Conservation (phyloP, 2,797 vertebrate species). For the Gobio occitaniae region DNA sequence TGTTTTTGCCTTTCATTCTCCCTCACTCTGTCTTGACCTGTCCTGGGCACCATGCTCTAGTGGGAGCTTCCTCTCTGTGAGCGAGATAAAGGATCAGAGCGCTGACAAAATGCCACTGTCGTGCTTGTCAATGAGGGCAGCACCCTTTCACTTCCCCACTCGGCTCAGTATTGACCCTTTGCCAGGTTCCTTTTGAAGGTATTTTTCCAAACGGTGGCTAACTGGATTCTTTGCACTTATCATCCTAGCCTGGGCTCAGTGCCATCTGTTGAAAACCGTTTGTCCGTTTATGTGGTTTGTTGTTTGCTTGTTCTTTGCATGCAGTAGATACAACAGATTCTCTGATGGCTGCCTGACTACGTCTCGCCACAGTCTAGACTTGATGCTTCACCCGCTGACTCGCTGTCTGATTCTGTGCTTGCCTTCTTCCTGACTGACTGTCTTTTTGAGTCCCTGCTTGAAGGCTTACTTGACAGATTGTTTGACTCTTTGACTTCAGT, state of each 20-base stretch:
- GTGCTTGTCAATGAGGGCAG: slow-evolving; percentile 25
- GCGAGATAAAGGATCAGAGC: slow-evolving; percentile 40
- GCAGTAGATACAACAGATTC: background rate
- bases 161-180: background rate
- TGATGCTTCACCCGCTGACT: slow-evolving; percentile 26
- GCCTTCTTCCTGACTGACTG: slow-evolving; percentile 64
- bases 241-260: background rate
- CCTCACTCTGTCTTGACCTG: slow-evolving; percentile 44
- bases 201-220: slow-evolving; percentile 3
- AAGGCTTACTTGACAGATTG: slow-evolving; percentile 57
- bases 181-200: slow-evolving; percentile 13
- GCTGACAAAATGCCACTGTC: slow-evolving; percentile 38
- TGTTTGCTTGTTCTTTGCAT: slow-evolving; percentile 20
- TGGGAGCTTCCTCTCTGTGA: slow-evolving; percentile 38
- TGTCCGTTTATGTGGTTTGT: slow-evolving; percentile 28
- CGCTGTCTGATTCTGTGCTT: slow-evolving; percentile 30
- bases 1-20: slow-evolving; percentile 45
- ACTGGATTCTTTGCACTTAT: background rate
- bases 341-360: slow-evolving; percentile 31
- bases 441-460: slow-evolving; percentile 65
- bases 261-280: background rate
- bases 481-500: slow-evolving; percentile 45
- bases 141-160: slow-evolving; percentile 10
- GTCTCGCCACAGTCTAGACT: slow-evolving; percentile 40
- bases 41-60: slow-evolving; percentile 17